Evolutionary conservation across 1,140 invertebrate species (phyloP).

Genomic region (Drosophila neocordata): DNA sequence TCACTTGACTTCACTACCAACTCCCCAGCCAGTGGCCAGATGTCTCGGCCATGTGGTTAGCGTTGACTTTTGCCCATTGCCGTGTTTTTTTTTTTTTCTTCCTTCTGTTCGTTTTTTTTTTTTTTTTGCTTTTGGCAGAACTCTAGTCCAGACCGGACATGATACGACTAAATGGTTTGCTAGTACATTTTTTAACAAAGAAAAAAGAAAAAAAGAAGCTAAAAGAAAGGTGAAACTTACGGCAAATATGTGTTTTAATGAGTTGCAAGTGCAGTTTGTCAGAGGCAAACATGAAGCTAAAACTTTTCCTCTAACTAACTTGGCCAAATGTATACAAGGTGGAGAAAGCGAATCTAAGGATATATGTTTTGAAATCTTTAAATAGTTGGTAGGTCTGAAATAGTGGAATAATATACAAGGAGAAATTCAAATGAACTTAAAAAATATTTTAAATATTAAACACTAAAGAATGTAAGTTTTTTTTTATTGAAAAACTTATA

Average conservation of each 20-base stretch:
- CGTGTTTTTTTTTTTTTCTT: background rate
- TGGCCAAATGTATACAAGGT: background rate
- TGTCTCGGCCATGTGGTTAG: slow-evolving; percentile 7
- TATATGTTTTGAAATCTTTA: background rate
- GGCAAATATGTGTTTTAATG: slow-evolving; percentile 9
- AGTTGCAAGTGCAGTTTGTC: slow-evolving; percentile 9
- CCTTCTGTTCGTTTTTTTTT: background rate
- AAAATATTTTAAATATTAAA: too few relatives aligned
- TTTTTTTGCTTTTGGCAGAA: background rate
- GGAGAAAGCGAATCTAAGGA: background rate
- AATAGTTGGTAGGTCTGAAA: too few relatives aligned
- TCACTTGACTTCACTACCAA: background rate
- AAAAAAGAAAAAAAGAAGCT: background rate
- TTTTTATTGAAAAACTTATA: too few relatives aligned
- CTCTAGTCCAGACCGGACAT: slow-evolving; percentile 2
- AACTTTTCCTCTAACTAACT: background rate
- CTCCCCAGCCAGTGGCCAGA: background rate
- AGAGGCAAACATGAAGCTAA: background rate
- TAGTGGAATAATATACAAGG: too few relatives aligned
- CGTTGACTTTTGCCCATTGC: background rate
- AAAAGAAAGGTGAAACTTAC: slow-evolving; percentile 1
- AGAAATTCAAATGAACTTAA: too few relatives aligned
- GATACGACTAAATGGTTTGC: slow-evolving; percentile 10
- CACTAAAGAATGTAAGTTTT: too few relatives aligned
- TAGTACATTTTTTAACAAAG: slow-evolving; percentile 2